Conservation (phyloP, 2,888 invertebrate genomes). For the Amaurobius ferox region DNA sequence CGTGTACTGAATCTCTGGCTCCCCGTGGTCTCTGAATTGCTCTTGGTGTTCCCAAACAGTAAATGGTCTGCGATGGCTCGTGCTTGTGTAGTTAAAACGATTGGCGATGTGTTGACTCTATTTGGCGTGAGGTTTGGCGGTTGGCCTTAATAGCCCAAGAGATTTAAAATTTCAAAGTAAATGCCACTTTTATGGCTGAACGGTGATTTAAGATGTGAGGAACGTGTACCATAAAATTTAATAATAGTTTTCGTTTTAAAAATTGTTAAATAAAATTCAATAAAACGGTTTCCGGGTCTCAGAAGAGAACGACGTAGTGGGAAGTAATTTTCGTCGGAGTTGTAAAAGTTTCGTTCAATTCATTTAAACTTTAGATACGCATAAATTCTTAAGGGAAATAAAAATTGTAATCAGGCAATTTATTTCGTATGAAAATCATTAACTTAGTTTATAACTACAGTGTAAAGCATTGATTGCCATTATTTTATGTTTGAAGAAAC, state of each 20-base stretch:
- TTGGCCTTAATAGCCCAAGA: neutral
- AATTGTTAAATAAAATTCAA: neutral
- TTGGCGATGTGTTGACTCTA: constrained; percentile 39
- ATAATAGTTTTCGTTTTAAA: neutral
- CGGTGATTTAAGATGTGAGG: neutral
- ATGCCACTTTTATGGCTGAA: neutral
- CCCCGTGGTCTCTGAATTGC: constrained; percentile 34
- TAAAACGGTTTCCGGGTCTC: too few species aligned
- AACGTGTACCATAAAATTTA: constrained; percentile 13
- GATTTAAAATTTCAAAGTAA: neutral
- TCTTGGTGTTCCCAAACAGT: constrained; percentile 66
- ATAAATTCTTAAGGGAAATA: too few species aligned
- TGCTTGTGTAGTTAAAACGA: constrained; percentile 43
- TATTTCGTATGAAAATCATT: too few species aligned
- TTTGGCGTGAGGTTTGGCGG: constrained; percentile 17
- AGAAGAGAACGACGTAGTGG: too few species aligned
- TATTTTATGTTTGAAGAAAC: too few species aligned
- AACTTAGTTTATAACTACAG: too few species aligned
- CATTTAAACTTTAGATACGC: too few species aligned
- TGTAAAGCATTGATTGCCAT: too few species aligned
- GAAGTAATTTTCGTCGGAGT: too few species aligned
- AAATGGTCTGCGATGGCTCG: constrained; percentile 33
- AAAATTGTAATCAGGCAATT: too few species aligned
- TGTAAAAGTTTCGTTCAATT: too few species aligned
- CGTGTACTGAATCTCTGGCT: constrained; percentile 27